A percentile compares a stretch with the other conserved stretches of the same genome.
Evolutionary conservation across 1,140 invertebrate species (phyloP).

Genomic region (Drosophila mojavensis): DNA sequence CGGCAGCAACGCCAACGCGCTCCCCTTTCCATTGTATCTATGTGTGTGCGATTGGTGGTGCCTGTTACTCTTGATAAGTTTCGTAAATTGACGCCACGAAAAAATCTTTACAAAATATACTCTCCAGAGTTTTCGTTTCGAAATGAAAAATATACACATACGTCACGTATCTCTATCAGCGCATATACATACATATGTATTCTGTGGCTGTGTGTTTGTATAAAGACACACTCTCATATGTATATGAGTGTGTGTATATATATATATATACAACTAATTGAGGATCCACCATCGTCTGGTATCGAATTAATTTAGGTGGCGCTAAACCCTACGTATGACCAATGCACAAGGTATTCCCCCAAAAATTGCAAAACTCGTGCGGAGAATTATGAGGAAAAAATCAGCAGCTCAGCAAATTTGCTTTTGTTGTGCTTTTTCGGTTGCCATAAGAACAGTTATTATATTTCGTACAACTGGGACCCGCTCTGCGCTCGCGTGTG

Average conservation of each 20-base stretch:
- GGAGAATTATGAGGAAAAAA: slow-evolving; percentile 37
- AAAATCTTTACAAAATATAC: slow-evolving; percentile 43
- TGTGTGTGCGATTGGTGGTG: slow-evolving; percentile 29
- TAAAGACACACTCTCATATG: background rate
- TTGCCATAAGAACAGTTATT: slow-evolving; percentile 63
- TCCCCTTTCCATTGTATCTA: slow-evolving; percentile 42
- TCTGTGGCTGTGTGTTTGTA: background rate
- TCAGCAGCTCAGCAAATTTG: slow-evolving; percentile 59
- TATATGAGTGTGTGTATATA: background rate
- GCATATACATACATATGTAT: too few species aligned
- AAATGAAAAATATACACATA: slow-evolving; percentile 24
- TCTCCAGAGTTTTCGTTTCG: slow-evolving; percentile 39
- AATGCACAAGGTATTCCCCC: slow-evolving; percentile 75
- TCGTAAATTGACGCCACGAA: slow-evolving; percentile 45
- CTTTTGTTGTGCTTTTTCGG: slow-evolving; percentile 43
- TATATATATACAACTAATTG: slow-evolving; percentile 27
- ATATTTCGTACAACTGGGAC: slow-evolving; percentile 56
- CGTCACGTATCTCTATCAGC: slow-evolving; percentile 7
- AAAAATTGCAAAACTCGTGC: slow-evolving; percentile 40
- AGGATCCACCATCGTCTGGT: slow-evolving; percentile 36
- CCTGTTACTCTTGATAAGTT: slow-evolving; percentile 45
- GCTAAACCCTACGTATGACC: slow-evolving; percentile 48
- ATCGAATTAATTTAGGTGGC: slow-evolving; percentile 37
- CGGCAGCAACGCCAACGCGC: slow-evolving; percentile 45
- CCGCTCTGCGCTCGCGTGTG: slow-evolving; percentile 11